Base-by-base conservation (phyloP, 2,888 invertebrate genomes). In the Dromius quadrimaculatus region DNA sequence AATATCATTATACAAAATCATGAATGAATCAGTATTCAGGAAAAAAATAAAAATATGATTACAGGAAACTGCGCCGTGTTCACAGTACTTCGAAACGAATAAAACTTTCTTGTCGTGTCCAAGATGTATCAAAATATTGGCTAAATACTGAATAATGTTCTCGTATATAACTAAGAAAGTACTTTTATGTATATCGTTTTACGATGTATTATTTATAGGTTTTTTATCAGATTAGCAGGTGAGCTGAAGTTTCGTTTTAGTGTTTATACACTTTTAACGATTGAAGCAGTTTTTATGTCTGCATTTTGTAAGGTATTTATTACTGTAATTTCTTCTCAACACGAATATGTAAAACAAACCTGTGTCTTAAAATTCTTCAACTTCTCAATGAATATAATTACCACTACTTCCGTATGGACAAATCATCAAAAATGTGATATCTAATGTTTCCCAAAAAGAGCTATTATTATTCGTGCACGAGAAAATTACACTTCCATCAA, bases 221-320 rank as follows among this genome's bases (percentile, higher is more conserved):
- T 54, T 54, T 54, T 54, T 54, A 54, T 54, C 50, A 28, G 50
- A 54, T 54, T 54, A 54, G 50, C 50, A 54, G 50, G 50, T 54
- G 50, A 54, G 50, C 23, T 54, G 28, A 54, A 54, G 50, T 54
- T 13, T 28, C 50, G 28, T 54, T 54, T 54, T 54, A 54, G 50
- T 54, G 50, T 54, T 47, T 54, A 54, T 54, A 23, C 15, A 54
- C 50, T 54, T 54, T 54, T 54, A 54, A 54, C 50, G 50, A 54
- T 54, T 54, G 15, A 28, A 54, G 28, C 50, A 54, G 50, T 28
- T 54, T 47, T 54, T 54, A 54, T 54, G 50, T 23, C 50, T 54
- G 50, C 50, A 54, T 54, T 54, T 54, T 54, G 28, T 54, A 28
- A 54, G 28, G 50, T 54, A 54, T 54, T 54, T 54, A 54, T 54